Base-by-base conservation (phyloP, 2,888 invertebrate genomes). In the Acronicta psi region DNA sequence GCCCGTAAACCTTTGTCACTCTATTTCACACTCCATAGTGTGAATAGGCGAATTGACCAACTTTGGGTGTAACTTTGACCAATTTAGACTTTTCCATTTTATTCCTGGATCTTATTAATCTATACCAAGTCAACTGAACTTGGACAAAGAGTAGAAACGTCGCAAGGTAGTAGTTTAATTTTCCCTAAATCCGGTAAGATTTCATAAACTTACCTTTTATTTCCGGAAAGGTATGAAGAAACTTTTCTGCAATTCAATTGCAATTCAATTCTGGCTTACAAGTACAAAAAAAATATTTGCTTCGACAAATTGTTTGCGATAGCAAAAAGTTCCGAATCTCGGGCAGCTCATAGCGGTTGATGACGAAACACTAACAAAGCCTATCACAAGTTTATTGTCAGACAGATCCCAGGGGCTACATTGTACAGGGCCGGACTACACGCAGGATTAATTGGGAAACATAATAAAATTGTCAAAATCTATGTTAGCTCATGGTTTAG, bases 371-470 rank as follows among this genome's bases (percentile, higher is more conserved):
- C 62, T 62, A 65, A 77, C 73, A 55, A 79, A 69, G 71, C 64
- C 73, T 67, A 75, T 79, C 73, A 62, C 54, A 68, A 79, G 64
- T 79, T 68, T 64, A 75, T 73, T 69, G 73, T 75, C 49, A 58
- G 63, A 59, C 50, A 54, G 40, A 46, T 62, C 76, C 68, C 72
- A 43, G 40, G 56, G 42, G 76, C 6, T 16, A 44, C 29, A 46
- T 59, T 43, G 54, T 36, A 43, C 73, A 72, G 76, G 51, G 49
- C 10, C 56, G 59, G 25, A 75, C 53, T 29, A 11, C 37, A 29
- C 23, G 23, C 25, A 41, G 8, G 8, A 23, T 36, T 29, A 17
- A 13, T n/a, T 36, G 2, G 2, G 29, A 25, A 29, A n/a, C n/a
- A n/a, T n/a, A n/a, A n/a, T n/a, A n/a, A n/a, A n/a, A n/a, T n/a